Conservation (phyloP, 53 echinoderm and acorn worm species). For the Crossaster papposus region DNA sequence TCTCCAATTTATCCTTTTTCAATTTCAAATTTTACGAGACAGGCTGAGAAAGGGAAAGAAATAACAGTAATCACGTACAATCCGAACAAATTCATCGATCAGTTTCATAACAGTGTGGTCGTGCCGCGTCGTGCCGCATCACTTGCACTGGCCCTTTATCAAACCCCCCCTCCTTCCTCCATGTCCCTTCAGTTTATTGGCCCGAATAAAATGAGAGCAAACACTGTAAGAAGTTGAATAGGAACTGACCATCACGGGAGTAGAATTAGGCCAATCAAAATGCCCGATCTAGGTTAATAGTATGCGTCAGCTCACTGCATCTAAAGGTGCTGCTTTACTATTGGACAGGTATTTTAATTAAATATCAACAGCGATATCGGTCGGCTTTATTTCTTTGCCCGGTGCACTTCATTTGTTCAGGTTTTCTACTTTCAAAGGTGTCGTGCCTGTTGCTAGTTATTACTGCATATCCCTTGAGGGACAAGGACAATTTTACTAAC, state of each 20-base stretch:
- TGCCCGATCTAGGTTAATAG: slow-evolving; percentile 25
- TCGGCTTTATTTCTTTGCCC: neutral
- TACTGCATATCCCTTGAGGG: neutral
- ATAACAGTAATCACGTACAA: neutral
- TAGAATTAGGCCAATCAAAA: slow-evolving; percentile 45
- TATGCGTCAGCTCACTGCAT: neutral
- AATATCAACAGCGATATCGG: slow-evolving; percentile 36
- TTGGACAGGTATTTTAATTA: slow-evolving; percentile 31
- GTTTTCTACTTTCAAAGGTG: neutral
- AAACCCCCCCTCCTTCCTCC: neutral
- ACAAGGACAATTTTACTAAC: neutral
- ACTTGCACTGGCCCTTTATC: neutral
- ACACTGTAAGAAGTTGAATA: slow-evolving; percentile 21
- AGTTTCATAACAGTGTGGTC: neutral
- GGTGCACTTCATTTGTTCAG: neutral
- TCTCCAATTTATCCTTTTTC: neutral
- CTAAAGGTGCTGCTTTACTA: neutral
- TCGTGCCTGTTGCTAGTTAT: neutral
- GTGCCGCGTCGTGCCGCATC: neutral
- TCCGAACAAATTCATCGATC: neutral
- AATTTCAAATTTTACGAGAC: neutral
- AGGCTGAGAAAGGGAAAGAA: neutral
- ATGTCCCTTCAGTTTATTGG: neutral
- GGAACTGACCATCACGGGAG: slow-evolving; percentile 25
- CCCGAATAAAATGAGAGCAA: slow-evolving; percentile 12